These are phyloP conservation scores for Percopsis omiscomaycus DNA, from an alignment of 2,797 vertebrate species.

Conservation along the genomic window DNA sequence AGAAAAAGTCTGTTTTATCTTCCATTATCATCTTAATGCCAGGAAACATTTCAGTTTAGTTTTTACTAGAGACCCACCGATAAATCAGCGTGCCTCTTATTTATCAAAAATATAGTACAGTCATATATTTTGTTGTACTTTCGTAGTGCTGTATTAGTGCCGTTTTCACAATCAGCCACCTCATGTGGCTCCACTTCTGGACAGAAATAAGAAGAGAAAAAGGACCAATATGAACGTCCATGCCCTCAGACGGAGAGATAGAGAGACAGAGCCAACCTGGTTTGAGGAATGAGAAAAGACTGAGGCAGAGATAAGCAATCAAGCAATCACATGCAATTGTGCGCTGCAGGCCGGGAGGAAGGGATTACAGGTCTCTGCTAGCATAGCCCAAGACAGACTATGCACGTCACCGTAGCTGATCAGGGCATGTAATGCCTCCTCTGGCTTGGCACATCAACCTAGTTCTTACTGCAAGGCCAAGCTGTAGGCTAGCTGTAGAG, in stretches of 20 bases:
- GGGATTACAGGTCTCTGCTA: slow-evolving; percentile 53
- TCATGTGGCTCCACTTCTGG: too few relatives aligned
- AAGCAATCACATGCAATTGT: slow-evolving; percentile 39
- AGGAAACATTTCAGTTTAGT: too few relatives aligned
- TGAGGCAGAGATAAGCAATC: slow-evolving; percentile 24
- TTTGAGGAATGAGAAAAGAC: slow-evolving; percentile 12
- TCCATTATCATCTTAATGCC: too few relatives aligned
- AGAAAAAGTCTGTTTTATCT: too few relatives aligned
- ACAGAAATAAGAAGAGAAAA: not conserved
- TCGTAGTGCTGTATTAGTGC: too few relatives aligned
- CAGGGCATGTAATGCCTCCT: slow-evolving; percentile 65
- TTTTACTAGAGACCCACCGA: too few relatives aligned
- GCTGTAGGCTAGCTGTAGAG: not conserved
- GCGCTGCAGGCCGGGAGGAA: slow-evolving; percentile 42
- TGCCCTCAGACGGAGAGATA: not conserved
- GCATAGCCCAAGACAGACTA: slow-evolving; percentile 39
- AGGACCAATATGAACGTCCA: not conserved
- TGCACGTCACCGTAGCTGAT: slow-evolving; percentile 63
- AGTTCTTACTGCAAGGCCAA: slow-evolving; percentile 21
- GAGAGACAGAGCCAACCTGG: not conserved
- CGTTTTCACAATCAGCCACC: too few relatives aligned
- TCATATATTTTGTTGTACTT: too few relatives aligned
- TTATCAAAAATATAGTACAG: too few relatives aligned
- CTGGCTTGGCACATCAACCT: slow-evolving; percentile 39
- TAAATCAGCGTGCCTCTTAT: too few relatives aligned